A percentile compares a stretch with the other conserved stretches of the same genome.
phyloP scores from a whole-genome alignment of 2,888 invertebrate genomes.

The Watsonalla binaria region DNA sequence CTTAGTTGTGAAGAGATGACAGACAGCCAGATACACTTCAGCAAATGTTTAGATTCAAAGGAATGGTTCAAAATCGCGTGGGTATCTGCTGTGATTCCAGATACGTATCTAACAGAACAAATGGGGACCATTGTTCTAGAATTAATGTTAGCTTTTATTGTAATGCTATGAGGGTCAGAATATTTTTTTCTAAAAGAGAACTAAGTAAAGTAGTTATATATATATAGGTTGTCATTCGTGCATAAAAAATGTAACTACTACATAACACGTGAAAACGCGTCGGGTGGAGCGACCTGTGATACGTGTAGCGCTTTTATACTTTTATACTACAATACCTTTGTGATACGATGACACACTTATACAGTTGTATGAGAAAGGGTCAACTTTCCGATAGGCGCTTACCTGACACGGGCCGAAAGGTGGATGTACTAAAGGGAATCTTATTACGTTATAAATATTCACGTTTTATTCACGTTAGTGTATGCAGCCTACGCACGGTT shows the following conservation, averaged over 20 bases:
- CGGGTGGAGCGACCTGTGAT: not conserved
- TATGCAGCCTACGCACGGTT: not conserved
- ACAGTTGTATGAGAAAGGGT: slow-evolving; percentile 2
- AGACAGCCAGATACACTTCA: no score
- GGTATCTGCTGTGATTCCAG: no score
- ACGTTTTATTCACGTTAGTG: not conserved
- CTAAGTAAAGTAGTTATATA: no score
- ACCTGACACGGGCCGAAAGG: not conserved
- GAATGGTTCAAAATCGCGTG: no score
- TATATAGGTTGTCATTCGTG: not conserved
- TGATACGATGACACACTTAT: not conserved
- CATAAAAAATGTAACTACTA: not conserved
- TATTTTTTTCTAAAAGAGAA: not conserved
- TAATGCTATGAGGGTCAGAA: no score
- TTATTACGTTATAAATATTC: not conserved
- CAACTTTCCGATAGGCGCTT: slow-evolving; percentile 1
- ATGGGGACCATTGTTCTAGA: no score
- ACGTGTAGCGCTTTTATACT: not conserved
- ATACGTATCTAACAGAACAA: no score
- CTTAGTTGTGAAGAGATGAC: no score
- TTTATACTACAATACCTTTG: not conserved
- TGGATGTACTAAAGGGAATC: not conserved
- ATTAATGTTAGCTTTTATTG: no score
- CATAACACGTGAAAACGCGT: not conserved
- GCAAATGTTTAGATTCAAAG: no score